A percentile compares a stretch with the other conserved stretches of the same genome.
Conservation (phyloP, 2,888 invertebrate genomes). For the Koerneria pararmatus region DNA sequence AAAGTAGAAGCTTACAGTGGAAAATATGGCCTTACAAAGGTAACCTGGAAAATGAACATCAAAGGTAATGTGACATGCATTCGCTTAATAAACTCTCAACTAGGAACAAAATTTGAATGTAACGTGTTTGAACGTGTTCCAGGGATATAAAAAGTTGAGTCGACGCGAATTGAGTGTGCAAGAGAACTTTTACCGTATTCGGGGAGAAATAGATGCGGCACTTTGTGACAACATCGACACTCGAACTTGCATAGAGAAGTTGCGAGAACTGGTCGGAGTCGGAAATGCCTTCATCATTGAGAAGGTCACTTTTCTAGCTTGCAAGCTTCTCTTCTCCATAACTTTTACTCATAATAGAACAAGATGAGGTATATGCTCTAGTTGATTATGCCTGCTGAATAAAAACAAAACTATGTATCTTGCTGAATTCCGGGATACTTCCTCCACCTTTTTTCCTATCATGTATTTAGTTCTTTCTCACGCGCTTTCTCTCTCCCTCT, state of each 20-base stretch:
- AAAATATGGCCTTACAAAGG: too few species aligned
- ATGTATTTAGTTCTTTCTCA: too few species aligned
- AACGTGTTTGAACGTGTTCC: constrained; percentile 8
- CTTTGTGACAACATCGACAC: constrained; percentile 82
- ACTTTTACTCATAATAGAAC: neutral
- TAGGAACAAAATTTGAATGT: neutral
- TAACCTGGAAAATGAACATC: neutral
- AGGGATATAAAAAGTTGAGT: constrained; percentile 45
- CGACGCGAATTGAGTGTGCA: constrained; percentile 37
- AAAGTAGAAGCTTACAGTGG: too few species aligned
- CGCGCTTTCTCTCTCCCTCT: too few species aligned
- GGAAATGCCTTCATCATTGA: constrained; percentile 78
- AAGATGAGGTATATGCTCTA: neutral
- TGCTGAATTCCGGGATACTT: neutral
- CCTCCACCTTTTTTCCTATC: neutral
- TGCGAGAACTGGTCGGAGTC: constrained; percentile 80
- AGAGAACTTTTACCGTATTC: constrained; percentile 47
- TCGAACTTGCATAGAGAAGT: constrained; percentile 75
- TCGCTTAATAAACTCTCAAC: neutral
- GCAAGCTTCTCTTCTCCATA: too few species aligned
- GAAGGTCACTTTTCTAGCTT: too few species aligned
- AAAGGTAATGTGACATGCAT: neutral
- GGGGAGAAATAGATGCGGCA: constrained; percentile 65
- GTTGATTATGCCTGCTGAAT: neutral
- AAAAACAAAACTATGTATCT: too few species aligned